Base-by-base conservation (phyloP, 2,113 vertebrate genomes). In the Oreochromis spilurus region DNA sequence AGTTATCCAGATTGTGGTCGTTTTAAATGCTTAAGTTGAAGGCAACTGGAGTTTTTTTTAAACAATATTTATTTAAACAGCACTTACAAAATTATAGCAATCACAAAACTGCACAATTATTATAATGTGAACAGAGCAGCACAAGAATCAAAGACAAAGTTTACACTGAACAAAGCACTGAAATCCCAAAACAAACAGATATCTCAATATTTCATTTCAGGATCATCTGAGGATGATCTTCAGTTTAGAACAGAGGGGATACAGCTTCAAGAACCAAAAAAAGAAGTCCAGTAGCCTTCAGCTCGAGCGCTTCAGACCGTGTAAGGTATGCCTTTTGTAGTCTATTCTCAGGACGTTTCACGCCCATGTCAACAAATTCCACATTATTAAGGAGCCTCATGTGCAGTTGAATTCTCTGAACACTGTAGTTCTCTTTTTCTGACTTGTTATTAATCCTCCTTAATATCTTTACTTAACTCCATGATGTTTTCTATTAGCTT, bases 241-340 rank as follows among this genome's bases (percentile, higher is more conserved):
- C 36, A 6, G 7, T 43, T 43, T n/a, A 70, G 65, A 70, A 13
- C 65, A n/a, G 31, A 36, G 31, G 9, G 5, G 58, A 62, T 36
- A 36, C 60, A 24, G 3, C n/a, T 70, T 43, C 65, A 70, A 70
- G n/a, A 24, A 43, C 65, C 65, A 21, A 67, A 67, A 21, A 67
- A 40, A 67, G 31, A n/a, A 65, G 31, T 12, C 31, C 9, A 36
- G 19, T 36, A 4, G 60, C 31, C 17, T 36, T 65, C 4, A 60
- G 29, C 26, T 60, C 8, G 1, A 60, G 57, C 0, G 3, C 17
- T 55, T 55, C 12, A 55, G 53, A 55, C 2, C 5, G 10, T 38
- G 6, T 21, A 67, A 67, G 1, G 34, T 21, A 67, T 21, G 34
- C 62, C 19, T 40, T 67, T 21, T 67, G 19, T 67, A 21, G 34